phyloP scores from a whole-genome alignment of 2,113 vertebrate species.

The Epinephelus cyanopodus region DNA sequence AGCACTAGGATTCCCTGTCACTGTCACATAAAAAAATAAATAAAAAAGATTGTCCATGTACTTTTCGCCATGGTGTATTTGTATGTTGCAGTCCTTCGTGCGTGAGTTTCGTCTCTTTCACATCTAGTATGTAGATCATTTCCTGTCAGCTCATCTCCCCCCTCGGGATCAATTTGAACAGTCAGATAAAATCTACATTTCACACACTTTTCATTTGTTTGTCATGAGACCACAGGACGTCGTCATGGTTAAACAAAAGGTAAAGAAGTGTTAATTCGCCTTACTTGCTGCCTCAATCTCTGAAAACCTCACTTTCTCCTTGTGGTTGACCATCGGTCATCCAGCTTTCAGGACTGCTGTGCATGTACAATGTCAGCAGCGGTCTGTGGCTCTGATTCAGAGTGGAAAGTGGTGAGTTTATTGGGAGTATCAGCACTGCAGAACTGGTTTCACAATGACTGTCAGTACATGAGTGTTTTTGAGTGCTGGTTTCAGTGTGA shows the following conservation, averaged over 20 bases:
- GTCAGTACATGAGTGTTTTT: not conserved
- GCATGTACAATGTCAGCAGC: not conserved
- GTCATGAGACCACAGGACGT: not conserved
- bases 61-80: not conserved
- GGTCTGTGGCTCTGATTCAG: constrained; percentile 34
- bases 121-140: not conserved
- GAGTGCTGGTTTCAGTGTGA: constrained; percentile 45
- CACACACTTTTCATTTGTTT: not conserved
- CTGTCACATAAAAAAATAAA: too few species aligned
- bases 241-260: not conserved
- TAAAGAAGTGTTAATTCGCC: not conserved
- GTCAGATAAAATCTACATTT: not conserved
- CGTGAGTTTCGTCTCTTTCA: not conserved
- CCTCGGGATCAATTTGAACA: not conserved
- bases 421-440: not conserved
- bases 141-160: not conserved
- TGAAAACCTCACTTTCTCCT: not conserved
- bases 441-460: constrained; percentile 44
- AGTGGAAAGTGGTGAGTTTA: not conserved
- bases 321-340: constrained; percentile 1
- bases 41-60: too few species aligned
- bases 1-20: too few species aligned
- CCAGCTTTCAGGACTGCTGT: not conserved
- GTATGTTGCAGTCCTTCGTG: not conserved
- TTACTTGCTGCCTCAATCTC: not conserved